Conservation (phyloP, 2,113 vertebrate genomes). For the Actenoides hombroni region DNA sequence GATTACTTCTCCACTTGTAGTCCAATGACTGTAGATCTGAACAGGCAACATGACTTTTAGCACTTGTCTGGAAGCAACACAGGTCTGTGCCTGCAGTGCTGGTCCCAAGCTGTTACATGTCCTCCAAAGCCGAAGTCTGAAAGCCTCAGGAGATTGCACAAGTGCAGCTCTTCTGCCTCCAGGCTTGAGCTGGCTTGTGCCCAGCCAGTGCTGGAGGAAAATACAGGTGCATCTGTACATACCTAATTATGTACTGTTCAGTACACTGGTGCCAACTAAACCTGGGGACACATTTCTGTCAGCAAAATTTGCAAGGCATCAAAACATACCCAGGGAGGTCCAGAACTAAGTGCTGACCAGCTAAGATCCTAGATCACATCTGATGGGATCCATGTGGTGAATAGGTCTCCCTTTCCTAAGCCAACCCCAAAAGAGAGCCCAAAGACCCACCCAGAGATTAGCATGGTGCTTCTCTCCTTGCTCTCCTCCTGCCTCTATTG, state of each 20-base stretch:
- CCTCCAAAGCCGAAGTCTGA: accelerated
- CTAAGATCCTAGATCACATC: neutral
- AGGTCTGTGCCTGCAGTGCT: neutral
- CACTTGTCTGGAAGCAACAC: accelerated
- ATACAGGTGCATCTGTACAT: neutral
- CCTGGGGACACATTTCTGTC: neutral
- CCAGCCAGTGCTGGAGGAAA: neutral
- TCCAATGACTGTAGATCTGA: neutral
- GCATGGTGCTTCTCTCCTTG: neutral
- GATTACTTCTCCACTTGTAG: neutral
- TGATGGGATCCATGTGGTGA: neutral
- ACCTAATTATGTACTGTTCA: accelerated
- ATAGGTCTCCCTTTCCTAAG: neutral
- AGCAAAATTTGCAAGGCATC: neutral
- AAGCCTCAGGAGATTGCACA: accelerated
- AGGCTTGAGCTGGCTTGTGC: neutral
- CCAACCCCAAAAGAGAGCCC: neutral
- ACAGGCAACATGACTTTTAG: neutral
- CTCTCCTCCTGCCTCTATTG: neutral
- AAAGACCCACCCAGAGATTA: neutral
- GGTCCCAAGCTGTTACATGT: neutral
- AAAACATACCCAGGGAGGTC: accelerated
- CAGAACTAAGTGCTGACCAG: neutral
- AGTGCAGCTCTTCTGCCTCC: neutral
- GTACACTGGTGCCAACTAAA: neutral